Conservation (phyloP, 2,888 invertebrate genomes). For the Ectropis crepuscularia region DNA sequence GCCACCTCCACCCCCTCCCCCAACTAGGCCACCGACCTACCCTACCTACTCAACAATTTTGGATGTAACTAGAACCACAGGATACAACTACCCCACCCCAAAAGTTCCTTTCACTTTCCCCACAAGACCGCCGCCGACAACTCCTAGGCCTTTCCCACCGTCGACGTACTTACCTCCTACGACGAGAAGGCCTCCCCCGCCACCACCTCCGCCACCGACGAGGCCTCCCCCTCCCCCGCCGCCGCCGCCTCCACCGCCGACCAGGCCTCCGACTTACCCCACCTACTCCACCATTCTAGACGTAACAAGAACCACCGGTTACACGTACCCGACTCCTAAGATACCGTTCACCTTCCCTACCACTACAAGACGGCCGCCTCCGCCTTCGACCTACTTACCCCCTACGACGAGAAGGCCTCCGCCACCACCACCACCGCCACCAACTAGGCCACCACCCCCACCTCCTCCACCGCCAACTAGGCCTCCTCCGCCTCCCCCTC, state of each 20-base stretch:
- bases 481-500: conserved; percentile 42
- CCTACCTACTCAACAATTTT: conserved; percentile 45
- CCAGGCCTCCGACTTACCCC: conserved; percentile 16
- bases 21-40: conserved; percentile 28
- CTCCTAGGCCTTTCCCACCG: conserved; percentile 31
- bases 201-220: conserved; percentile 37
- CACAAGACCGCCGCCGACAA: conserved; percentile 39
- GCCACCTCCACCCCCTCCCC: conserved; percentile 38
- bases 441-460: conserved; percentile 36
- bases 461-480: conserved; percentile 41
- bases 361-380: conserved; percentile 37
- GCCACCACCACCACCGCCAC: conserved; percentile 31
- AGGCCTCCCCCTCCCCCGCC: conserved; percentile 38
- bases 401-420: conserved; percentile 43
- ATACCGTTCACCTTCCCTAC: conserved; percentile 45
- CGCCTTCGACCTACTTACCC: conserved; percentile 31
- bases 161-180: conserved; percentile 38
- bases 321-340: conserved; percentile 55
- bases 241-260: conserved; percentile 28
- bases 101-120: conserved; percentile 56
- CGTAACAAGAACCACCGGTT: conserved; percentile 55
- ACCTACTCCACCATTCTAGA: conserved; percentile 39
- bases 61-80: conserved; percentile 53
- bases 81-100: conserved; percentile 62
- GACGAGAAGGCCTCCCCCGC: conserved; percentile 38